Evolutionary conservation across 1,140 invertebrate species (phyloP).

Genomic region (Polyergus mexicanus): DNA sequence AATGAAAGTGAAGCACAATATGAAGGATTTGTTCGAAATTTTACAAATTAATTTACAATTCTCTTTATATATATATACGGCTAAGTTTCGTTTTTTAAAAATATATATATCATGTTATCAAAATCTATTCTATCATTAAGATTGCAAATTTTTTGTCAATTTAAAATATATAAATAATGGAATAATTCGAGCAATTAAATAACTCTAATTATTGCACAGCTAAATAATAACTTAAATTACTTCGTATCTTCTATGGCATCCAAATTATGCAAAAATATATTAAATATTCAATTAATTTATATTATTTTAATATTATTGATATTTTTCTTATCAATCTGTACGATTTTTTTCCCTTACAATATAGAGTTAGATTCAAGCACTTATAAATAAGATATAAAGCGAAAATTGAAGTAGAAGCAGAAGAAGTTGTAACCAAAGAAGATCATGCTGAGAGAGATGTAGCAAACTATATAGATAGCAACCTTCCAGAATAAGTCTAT

Average conservation of each 20-base stretch:
- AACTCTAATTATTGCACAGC: too few species aligned
- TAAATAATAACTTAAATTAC: background rate
- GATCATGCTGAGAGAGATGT: background rate
- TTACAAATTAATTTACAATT: background rate
- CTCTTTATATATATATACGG: background rate
- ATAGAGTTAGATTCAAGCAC: background rate
- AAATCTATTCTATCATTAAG: background rate
- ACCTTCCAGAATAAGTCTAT: background rate
- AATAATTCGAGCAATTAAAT: background rate
- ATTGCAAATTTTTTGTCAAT: background rate
- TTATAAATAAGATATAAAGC: background rate
- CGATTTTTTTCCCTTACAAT: background rate
- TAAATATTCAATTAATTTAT: slow-evolving; percentile 3
- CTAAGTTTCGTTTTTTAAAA: background rate
- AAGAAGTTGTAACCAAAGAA: slow-evolving; percentile 3
- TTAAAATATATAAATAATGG: background rate
- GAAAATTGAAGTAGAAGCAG: slow-evolving; percentile 1
- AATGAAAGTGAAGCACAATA: background rate
- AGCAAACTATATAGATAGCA: background rate
- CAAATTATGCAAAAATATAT: background rate
- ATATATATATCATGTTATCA: background rate
- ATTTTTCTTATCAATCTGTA: background rate
- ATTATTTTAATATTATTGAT: background rate
- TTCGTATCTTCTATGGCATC: background rate
- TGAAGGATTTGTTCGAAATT: background rate